Conservation (phyloP, 2,888 invertebrate genomes). For the Sceliomorpha sp. region DNA sequence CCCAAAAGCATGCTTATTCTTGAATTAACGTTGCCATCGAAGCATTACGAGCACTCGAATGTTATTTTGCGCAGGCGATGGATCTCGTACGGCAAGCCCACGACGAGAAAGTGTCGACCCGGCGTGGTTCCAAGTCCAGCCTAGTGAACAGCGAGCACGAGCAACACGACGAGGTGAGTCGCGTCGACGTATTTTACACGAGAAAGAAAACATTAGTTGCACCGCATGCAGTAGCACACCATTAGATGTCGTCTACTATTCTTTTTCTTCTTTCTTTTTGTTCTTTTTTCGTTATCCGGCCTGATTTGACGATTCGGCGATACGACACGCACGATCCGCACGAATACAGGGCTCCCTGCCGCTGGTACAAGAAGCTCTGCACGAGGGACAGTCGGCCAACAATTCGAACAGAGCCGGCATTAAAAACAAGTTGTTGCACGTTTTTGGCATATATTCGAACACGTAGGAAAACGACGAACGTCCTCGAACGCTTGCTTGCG, state of each 20-base stretch:
- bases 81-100: conserved; percentile 96
- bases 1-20: no score
- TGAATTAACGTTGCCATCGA: no score
- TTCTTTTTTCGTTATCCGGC: conserved; percentile 80
- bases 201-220: conserved; percentile 48
- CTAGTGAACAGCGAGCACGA: conserved; percentile 85
- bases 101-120: conserved; percentile 84
- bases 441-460: conserved; percentile 88
- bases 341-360: conserved; percentile 81
- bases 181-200: conserved; percentile 60
- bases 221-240: conserved; percentile 67
- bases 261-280: conserved; percentile 77
- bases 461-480: conserved; percentile 73
- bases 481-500: conserved; percentile 18
- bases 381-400: conserved; percentile 82
- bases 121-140: conserved; percentile 87
- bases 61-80: conserved; percentile 84
- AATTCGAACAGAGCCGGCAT: conserved; percentile 86
- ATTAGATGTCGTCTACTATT: conserved; percentile 76
- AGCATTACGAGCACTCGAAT: no score
- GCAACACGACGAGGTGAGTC: conserved; percentile 89
- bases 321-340: conserved; percentile 81
- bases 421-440: conserved; percentile 92
- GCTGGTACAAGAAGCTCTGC: conserved; percentile 85
- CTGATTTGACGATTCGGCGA: conserved; percentile 72